Conservation (phyloP, 2,797 vertebrate genomes). For the Poecilia wingei region DNA sequence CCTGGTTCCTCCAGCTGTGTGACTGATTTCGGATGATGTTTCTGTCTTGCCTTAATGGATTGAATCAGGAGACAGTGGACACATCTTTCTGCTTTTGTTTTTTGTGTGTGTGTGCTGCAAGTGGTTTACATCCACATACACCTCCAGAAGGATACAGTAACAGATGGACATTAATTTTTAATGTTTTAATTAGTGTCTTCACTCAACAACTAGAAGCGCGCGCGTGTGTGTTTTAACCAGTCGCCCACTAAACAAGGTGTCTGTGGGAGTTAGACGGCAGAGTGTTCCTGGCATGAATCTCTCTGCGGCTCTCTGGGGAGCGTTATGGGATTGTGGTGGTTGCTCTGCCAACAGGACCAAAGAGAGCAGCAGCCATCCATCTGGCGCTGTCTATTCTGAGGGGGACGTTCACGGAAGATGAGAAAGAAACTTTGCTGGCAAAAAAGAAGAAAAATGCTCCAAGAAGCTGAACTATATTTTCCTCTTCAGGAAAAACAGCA, state of each 20-base stretch:
- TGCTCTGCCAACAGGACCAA: slow-evolving; percentile 67
- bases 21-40: slow-evolving; percentile 27
- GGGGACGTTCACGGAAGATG: slow-evolving; percentile 55
- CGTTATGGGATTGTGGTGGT: slow-evolving; percentile 62
- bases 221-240: slow-evolving; percentile 48
- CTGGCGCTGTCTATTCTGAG: slow-evolving; percentile 66
- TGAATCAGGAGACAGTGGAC: slow-evolving; percentile 23
- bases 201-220: slow-evolving; percentile 46
- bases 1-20: slow-evolving; percentile 55
- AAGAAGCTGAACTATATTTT: slow-evolving; percentile 22
- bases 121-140: slow-evolving; percentile 32
- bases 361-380: slow-evolving; percentile 77
- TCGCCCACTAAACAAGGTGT: slow-evolving; percentile 74
- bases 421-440: slow-evolving; percentile 65
- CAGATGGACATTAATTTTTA: slow-evolving; percentile 73
- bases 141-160: slow-evolving; percentile 49
- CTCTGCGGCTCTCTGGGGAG: slow-evolving; percentile 58
- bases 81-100: slow-evolving; percentile 19
- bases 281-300: slow-evolving; percentile 72
- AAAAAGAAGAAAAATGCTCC: slow-evolving; percentile 30
- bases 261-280: slow-evolving; percentile 67
- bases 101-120: slow-evolving; percentile 33
- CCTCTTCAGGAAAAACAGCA: slow-evolving; percentile 30
- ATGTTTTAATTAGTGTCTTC: slow-evolving; percentile 72
- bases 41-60: slow-evolving; percentile 30